Conservation (phyloP, 2,797 vertebrate species). For the Picus viridis region DNA sequence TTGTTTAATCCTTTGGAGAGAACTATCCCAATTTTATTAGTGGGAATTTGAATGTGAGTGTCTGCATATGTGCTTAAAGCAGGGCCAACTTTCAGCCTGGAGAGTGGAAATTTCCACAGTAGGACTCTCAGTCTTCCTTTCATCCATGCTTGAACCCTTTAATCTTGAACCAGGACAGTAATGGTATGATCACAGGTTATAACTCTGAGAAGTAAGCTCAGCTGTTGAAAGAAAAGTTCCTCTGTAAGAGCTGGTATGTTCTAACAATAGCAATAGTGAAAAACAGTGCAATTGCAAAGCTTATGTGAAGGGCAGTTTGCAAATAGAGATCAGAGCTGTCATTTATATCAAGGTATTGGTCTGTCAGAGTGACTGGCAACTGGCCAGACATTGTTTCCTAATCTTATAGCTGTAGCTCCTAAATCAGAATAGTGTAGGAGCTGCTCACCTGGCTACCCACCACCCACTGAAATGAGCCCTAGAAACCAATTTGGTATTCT, state of each 20-base stretch:
- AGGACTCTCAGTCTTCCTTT: background rate
- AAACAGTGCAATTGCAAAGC: background rate
- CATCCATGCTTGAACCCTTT: background rate
- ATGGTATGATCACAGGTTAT: background rate
- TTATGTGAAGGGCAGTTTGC: background rate
- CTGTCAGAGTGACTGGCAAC: background rate
- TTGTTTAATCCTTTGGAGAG: background rate
- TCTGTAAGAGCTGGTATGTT: background rate
- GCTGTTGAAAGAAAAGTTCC: background rate
- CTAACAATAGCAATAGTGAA: background rate
- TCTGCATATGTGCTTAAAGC: background rate
- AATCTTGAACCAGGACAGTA: background rate
- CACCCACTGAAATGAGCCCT: background rate
- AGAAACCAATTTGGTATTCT: background rate
- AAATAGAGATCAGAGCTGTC: background rate
- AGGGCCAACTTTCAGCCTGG: background rate
- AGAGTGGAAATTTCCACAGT: background rate
- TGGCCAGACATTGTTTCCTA: background rate
- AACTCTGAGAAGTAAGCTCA: background rate
- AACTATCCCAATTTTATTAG: background rate
- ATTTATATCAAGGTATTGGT: fast-evolving
- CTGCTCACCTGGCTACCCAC: background rate
- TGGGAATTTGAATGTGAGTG: background rate
- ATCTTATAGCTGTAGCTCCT: background rate
- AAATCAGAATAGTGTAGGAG: background rate